These are phyloP conservation scores for Netta rufina DNA, from an alignment of 2,797 vertebrate genomes.

Conservation along the genomic window DNA sequence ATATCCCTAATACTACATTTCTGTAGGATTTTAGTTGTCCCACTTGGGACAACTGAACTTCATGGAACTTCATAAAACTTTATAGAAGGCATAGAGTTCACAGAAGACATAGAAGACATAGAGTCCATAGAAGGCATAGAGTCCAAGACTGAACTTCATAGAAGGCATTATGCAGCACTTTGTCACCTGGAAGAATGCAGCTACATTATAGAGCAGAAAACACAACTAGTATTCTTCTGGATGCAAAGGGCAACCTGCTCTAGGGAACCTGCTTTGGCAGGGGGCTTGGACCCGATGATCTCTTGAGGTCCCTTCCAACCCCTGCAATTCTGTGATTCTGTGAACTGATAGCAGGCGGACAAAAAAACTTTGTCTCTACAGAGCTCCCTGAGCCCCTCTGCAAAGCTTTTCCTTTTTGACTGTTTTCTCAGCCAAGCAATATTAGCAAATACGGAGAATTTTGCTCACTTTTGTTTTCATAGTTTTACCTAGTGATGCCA, in stretches of 20 bases:
- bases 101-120: background rate
- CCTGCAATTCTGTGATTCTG: no score
- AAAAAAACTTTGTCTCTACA: background rate
- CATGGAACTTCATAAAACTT: background rate
- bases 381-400: background rate
- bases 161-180: background rate
- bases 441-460: background rate
- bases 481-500: background rate
- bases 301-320: no score
- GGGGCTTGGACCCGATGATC: no score
- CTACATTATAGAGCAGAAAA: background rate
- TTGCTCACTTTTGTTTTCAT: background rate
- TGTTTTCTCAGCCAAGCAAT: background rate
- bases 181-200: background rate
- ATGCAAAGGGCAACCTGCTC: background rate
- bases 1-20: background rate
- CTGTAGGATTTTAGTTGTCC: background rate
- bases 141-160: background rate
- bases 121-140: no score
- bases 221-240: background rate
- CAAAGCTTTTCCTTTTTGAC: background rate
- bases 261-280: no score
- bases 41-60: background rate
- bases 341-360: background rate
- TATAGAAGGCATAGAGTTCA: background rate